Conservation (phyloP, 2,113 vertebrate genomes). For the Gnathonemus longibarbis region DNA sequence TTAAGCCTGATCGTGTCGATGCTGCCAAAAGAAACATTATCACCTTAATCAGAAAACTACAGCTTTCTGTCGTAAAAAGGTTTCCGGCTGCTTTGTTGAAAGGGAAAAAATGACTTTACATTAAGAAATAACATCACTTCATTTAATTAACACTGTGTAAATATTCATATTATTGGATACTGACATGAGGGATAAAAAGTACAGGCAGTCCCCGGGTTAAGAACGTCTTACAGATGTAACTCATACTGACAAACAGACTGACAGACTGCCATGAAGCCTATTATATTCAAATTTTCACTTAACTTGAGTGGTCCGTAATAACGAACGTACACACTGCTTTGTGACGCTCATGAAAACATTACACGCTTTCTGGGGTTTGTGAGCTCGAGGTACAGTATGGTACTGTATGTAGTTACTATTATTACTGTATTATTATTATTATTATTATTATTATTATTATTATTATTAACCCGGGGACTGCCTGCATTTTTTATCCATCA, state of each 20-base stretch:
- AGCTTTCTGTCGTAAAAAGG: background rate
- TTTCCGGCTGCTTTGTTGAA: background rate
- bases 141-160: background rate
- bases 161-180: background rate
- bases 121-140: background rate
- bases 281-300: background rate
- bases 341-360: background rate
- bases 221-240: background rate
- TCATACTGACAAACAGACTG: background rate
- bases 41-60: background rate
- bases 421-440: background rate
- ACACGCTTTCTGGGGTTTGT: background rate
- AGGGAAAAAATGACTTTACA: background rate
- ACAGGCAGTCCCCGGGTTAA: background rate
- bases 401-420: background rate
- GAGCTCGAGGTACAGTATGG: background rate
- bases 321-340: background rate
- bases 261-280: background rate
- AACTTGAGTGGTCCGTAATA: background rate
- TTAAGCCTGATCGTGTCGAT: background rate
- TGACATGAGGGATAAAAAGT: background rate
- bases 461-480: too few relatives aligned
- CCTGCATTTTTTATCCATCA: too few relatives aligned
- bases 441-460: background rate
- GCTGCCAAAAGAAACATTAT: background rate